Evolutionary conservation across 92 coral and sea anemone genomes (phyloP).

Genomic region (Epizoanthus rinbou): DNA sequence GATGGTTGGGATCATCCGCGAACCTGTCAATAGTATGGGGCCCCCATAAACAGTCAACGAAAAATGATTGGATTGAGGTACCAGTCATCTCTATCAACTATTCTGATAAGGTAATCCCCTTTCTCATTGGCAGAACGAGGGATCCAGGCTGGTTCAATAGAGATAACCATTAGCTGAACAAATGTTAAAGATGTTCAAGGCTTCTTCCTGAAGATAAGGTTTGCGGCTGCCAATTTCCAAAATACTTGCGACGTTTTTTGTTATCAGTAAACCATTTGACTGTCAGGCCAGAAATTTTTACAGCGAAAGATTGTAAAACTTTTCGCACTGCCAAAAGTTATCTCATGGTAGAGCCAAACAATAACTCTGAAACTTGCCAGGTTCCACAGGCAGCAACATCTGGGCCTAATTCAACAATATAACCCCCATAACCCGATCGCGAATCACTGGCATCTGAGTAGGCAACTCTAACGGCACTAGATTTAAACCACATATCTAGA

Average conservation of each 20-base stretch:
- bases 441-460: slow-evolving; percentile 41
- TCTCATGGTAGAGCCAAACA: not conserved
- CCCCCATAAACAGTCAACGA: slow-evolving; percentile 54
- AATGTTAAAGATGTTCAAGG: slow-evolving; percentile 26
- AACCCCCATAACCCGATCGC: slow-evolving; percentile 44
- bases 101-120: slow-evolving; percentile 52
- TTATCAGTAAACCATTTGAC: slow-evolving; percentile 70
- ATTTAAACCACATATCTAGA: slow-evolving; percentile 42
- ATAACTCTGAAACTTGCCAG: not conserved
- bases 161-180: not conserved
- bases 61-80: slow-evolving; percentile 32
- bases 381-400: slow-evolving; percentile 35
- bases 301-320: slow-evolving; percentile 41
- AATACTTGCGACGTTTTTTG: slow-evolving; percentile 57
- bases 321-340: slow-evolving; percentile 39
- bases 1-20: slow-evolving; percentile 33
- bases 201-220: slow-evolving; percentile 44
- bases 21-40: slow-evolving; percentile 58
- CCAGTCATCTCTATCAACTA: slow-evolving; percentile 62
- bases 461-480: slow-evolving; percentile 44
- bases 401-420: slow-evolving; percentile 42
- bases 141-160: slow-evolving; percentile 53
- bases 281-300: slow-evolving; percentile 41
- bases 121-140: slow-evolving; percentile 49
- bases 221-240: slow-evolving; percentile 54